Percentiles rank a stretch among this genome's conserved stretches.
Evolutionary conservation across 2,113 vertebrate genomes (phyloP).

Genomic region (Solea solea): DNA sequence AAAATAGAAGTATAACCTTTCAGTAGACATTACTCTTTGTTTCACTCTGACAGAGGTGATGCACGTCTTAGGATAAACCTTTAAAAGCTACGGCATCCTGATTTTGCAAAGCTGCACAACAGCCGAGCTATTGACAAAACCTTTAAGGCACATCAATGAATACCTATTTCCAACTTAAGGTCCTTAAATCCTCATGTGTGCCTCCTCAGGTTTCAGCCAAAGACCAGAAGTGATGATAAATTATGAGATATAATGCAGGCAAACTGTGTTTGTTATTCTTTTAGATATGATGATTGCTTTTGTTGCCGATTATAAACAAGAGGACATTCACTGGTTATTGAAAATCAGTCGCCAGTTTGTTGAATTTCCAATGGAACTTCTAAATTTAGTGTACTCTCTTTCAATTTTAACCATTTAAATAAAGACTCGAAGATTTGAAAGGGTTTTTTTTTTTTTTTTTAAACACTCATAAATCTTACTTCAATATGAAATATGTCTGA

Average conservation of each 20-base stretch:
- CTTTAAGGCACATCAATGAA: constrained; percentile 13
- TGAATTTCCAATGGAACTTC: constrained; percentile 29
- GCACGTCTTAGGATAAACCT: background rate
- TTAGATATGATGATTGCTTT: background rate
- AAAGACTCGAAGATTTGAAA: no score
- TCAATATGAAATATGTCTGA: constrained; percentile 35
- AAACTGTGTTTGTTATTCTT: background rate
- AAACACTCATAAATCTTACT: background rate
- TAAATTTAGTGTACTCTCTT: constrained; percentile 9
- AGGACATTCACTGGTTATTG: constrained; percentile 11
- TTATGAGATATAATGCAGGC: background rate
- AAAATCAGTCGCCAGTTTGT: constrained; percentile 34
- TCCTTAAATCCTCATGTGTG: no score
- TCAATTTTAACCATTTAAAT: no score
- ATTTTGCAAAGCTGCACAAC: constrained; percentile 13
- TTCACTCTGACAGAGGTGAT: background rate
- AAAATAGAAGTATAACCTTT: background rate
- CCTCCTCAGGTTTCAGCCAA: background rate
- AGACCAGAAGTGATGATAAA: background rate
- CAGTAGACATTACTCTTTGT: background rate
- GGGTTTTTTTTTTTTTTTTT: no score
- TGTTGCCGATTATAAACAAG: background rate
- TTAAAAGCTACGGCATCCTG: background rate
- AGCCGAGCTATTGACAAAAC: constrained; percentile 29
- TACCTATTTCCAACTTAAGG: background rate